phyloP scores from a whole-genome alignment of 2,113 vertebrate genomes.

The Solenodon paradoxus region DNA sequence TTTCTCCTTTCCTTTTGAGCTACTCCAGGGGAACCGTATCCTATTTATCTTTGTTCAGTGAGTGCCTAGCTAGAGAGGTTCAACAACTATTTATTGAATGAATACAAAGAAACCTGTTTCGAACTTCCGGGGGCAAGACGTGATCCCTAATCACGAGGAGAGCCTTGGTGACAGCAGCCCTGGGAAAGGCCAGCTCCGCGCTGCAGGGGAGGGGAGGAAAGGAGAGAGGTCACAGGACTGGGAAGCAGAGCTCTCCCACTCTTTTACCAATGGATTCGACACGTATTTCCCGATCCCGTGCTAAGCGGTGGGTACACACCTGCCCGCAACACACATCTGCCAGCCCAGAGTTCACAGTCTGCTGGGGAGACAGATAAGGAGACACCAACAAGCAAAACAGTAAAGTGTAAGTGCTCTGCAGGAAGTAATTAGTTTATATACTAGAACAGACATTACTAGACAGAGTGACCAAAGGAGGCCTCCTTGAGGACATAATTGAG shows the following conservation, averaged over 20 bases:
- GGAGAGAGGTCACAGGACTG: neutral
- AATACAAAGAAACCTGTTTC: constrained; percentile 22
- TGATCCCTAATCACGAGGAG: neutral
- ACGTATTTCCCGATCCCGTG: neutral
- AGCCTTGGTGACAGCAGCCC: neutral
- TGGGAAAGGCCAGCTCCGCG: neutral
- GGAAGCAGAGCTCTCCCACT: neutral
- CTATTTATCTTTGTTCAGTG: constrained; percentile 35
- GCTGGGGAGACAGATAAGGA: neutral
- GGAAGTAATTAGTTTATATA: neutral
- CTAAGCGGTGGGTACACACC: neutral
- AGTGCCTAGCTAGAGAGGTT: neutral
- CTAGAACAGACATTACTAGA: neutral
- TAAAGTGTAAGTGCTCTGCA: neutral
- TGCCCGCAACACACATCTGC: neutral
- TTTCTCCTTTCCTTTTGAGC: constrained; percentile 44
- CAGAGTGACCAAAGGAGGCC: neutral
- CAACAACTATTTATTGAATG: constrained; percentile 34
- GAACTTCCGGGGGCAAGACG: neutral
- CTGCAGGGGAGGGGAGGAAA: neutral
- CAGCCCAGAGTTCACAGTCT: neutral
- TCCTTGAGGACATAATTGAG: neutral
- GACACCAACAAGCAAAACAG: neutral
- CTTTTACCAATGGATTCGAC: neutral
- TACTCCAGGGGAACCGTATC: neutral